Base-by-base conservation (phyloP, 23 tunicate species). In the Ascidia mentula region DNA sequence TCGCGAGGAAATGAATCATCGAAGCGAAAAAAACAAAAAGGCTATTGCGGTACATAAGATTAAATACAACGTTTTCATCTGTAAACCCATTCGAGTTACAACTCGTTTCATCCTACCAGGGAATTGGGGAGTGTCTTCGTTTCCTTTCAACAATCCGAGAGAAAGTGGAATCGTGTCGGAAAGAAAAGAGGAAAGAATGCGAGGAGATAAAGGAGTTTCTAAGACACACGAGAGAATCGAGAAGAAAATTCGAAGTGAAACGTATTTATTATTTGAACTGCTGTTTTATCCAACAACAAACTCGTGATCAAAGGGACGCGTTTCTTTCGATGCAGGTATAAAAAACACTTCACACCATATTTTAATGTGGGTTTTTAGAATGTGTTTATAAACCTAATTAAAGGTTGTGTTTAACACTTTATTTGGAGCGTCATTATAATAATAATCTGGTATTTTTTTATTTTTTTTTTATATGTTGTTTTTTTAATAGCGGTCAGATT, bases 271-370 rank as follows among this genome's bases (percentile, higher is more conserved):
- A 26, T 53, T 12, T 36, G 2, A 28, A 46, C 8, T 45, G 35
- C 22, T 37, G 12, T 32, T 31, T 13, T 17, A 26, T 26, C 6
- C 45, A 40, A 7, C 81, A 77, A 34, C 37, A n/a, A 31, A 72
- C 65, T 20, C 71, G 36, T 26, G 84, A 79, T 26, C 31, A 73
- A 46, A 72, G 73, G 73, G 90, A 86, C 35, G 84, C 90, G 0
- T 86, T 86, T 59, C 45, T 86, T 30, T 53, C 37, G 37, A 86
- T 86, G 90, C 84, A 81, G 85, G 82, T 79, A 42, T 15, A 42
- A 42, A n/a, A n/a, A n/a, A n/a, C n/a, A n/a, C n/a, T n/a, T n/a
- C n/a, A n/a, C n/a, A n/a, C n/a, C n/a, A n/a, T n/a, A n/a, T n/a
- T n/a, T n/a, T n/a, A n/a, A n/a, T n/a, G n/a, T n/a, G n/a, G n/a